Conservation (phyloP, 2,797 vertebrate genomes). For the Trachurus trachurus region DNA sequence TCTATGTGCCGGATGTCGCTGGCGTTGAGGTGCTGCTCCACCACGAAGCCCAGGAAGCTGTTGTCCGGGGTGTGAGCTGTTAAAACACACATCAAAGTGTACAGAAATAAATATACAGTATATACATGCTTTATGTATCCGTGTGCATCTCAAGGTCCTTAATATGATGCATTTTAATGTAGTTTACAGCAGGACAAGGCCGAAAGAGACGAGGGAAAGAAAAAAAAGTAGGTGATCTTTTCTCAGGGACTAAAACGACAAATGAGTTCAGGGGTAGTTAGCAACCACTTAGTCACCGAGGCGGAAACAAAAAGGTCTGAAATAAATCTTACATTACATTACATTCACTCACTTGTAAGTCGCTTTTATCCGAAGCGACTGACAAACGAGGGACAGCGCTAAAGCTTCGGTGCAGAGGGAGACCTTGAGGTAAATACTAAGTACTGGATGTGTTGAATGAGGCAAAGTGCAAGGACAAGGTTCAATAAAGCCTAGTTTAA, state of each 20-base stretch:
- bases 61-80: constrained; percentile 99
- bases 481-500: constrained; percentile 1
- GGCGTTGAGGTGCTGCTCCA: constrained; percentile 98
- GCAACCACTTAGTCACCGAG: constrained; percentile 1
- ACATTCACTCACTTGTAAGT: too few species aligned
- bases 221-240: background rate
- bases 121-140: too few species aligned
- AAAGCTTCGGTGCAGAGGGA: too few species aligned
- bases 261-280: constrained; percentile 3
- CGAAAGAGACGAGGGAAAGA: background rate
- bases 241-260: background rate
- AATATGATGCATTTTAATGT: background rate
- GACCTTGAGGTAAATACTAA: too few species aligned
- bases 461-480: background rate
- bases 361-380: too few species aligned
- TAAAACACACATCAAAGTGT: constrained; percentile 1
- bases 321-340: background rate
- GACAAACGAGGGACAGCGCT: too few species aligned
- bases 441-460: too few species aligned
- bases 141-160: too few species aligned
- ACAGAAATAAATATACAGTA: background rate
- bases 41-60: constrained; percentile 98
- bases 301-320: constrained; percentile 1
- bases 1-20: constrained; percentile 97
- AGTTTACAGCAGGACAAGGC: background rate